Base-by-base conservation (phyloP, 2,888 invertebrate species). In the Doris montereyensis region DNA sequence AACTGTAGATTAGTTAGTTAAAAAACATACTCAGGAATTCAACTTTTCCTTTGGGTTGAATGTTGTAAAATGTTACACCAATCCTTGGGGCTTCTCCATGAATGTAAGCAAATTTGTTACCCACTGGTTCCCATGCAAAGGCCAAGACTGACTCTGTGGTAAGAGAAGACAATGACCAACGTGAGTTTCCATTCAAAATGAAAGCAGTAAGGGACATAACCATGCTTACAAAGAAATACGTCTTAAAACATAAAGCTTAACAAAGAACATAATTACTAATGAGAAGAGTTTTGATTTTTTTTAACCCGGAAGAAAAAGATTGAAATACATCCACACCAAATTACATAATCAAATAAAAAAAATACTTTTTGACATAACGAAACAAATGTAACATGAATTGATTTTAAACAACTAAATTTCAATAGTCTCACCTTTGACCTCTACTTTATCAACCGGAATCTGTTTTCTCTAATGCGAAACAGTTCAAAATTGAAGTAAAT, bases 401-500 rank as follows among this genome's bases (percentile, higher is more conserved):
- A 10, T 52, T 52, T 13, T 13, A 52, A 13, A 10, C 13, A 52
- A 8, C 13, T 13, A 52, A 52, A 52, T 13, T n/a, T n/a, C n/a
- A n/a, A 58, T 24, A 58, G 2, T 58, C 2, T 13, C 96, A 90
- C 89, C 92, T 91, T 99, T 97, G 82, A 97, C 96, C 92, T 99
- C 99, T 0, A 99, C 96, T 13, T 97, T 97, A 91, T 99, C 99
- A 0, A 99, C 98, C 0, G 99, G 99, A 86, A 99, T 96, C 91
- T 97, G 96, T 89, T 98, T 89, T 99, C 98, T 76, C 97, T 94
- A 95, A 99, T 97, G 89, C 99, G 97, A 93, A 99, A 99, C 85
- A 99, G 96, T 93, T 99, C 99, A 92, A 99, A 97, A 91, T 98
- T 99, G 92, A 97, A 98, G 87, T 97, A 97, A 95, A 98, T 96